phyloP scores from a whole-genome alignment of 1,140 invertebrate genomes.

The Cherax quadricarinatus region DNA sequence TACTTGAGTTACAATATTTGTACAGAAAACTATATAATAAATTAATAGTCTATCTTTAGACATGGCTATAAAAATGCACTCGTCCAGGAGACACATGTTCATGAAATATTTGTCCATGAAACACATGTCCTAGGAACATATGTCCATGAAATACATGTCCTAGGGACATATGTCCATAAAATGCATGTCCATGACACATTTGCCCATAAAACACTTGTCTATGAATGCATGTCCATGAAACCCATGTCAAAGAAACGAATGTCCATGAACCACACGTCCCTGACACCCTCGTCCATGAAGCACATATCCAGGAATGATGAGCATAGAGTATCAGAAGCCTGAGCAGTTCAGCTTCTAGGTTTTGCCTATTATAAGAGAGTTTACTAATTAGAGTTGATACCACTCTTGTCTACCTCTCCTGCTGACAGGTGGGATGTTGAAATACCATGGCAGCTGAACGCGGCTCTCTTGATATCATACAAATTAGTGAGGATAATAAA shows the following conservation, averaged over 20 bases:
- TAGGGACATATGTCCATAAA: too few relatives aligned
- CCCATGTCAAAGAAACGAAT: too few relatives aligned
- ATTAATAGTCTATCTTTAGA: slow-evolving; percentile 62
- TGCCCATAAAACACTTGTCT: too few relatives aligned
- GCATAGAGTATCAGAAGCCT: slow-evolving; percentile 48
- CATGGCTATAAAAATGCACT: slow-evolving; percentile 64
- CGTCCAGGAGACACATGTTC: neutral
- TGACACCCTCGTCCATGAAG: neutral
- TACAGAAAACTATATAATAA: slow-evolving; percentile 68
- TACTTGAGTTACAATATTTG: slow-evolving; percentile 67
- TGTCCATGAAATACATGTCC: too few relatives aligned
- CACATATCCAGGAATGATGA: slow-evolving; percentile 13
- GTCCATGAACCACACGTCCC: too few relatives aligned
- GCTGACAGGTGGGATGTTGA: neutral
- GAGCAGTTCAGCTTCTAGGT: slow-evolving; percentile 39
- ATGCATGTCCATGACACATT: too few relatives aligned
- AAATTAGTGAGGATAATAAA: neutral
- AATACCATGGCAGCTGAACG: neutral
- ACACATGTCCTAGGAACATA: neutral
- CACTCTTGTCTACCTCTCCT: neutral
- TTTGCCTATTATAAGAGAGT: neutral
- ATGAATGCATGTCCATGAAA: too few relatives aligned
- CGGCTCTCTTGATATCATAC: neutral
- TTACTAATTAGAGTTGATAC: neutral
- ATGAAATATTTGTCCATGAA: neutral